A percentile compares a stretch with the other conserved stretches of the same genome.
Conservation (phyloP, 2,888 invertebrate genomes). For the Eristalis tenax region DNA sequence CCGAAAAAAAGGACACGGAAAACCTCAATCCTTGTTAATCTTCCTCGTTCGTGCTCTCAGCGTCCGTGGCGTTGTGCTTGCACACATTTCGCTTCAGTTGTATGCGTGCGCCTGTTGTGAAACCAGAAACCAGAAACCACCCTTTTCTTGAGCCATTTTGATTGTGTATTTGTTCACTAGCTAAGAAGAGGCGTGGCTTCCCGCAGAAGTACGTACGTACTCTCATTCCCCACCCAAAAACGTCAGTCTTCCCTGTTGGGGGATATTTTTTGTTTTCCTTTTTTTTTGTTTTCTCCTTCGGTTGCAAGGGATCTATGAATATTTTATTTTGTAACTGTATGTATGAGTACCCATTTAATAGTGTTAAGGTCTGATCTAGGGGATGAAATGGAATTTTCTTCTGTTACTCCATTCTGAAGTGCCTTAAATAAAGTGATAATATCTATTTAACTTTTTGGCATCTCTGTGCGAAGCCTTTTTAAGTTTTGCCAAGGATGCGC, state of each 20-base stretch:
- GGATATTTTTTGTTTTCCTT: too few relatives aligned
- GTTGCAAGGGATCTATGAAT: constrained; percentile 58
- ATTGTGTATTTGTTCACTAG: constrained; percentile 32
- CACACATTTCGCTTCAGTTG: background rate
- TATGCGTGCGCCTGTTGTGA: constrained; percentile 13
- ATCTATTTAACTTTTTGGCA: constrained; percentile 69
- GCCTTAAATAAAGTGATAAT: constrained; percentile 70
- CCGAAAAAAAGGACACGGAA: background rate
- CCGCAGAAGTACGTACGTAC: constrained; percentile 19
- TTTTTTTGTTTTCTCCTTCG: background rate
- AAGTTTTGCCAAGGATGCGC: background rate
- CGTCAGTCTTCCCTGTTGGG: background rate
- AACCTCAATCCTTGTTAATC: background rate
- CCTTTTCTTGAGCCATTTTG: constrained; percentile 69
- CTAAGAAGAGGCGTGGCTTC: constrained; percentile 61
- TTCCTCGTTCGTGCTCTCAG: constrained; percentile 43
- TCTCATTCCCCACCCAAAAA: constrained; percentile 33
- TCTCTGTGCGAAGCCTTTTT: constrained; percentile 13
- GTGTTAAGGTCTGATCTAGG: constrained; percentile 45
- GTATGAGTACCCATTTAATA: constrained; percentile 67
- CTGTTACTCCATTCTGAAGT: constrained; percentile 57
- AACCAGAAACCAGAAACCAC: constrained; percentile 31
- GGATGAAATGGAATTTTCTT: constrained; percentile 40
- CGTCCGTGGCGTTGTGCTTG: constrained; percentile 30
- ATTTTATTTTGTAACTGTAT: constrained; percentile 64